phyloP scores from a whole-genome alignment of 2,113 vertebrate genomes.

The Elephantulus edwardii region DNA sequence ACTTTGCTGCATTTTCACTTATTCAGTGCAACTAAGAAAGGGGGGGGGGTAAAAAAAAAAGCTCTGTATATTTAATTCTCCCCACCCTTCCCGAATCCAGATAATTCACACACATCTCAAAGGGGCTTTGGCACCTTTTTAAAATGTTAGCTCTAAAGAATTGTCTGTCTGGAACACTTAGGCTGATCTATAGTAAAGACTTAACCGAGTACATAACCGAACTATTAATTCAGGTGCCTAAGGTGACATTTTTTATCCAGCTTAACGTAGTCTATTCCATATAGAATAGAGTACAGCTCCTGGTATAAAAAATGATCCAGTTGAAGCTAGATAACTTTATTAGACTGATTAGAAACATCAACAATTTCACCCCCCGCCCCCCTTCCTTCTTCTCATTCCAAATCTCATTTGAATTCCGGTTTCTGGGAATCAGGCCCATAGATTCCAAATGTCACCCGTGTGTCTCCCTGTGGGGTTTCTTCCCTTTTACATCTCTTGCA shows the following conservation, averaged over 20 bases:
- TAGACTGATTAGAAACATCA: conserved; percentile 64
- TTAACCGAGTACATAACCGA: conserved; percentile 81
- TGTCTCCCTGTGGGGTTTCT: neutral
- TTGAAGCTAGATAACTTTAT: conserved; percentile 60
- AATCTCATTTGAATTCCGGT: conserved; percentile 66
- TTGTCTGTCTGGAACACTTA: conserved; percentile 80
- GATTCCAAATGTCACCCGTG: conserved; percentile 55
- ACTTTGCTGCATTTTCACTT: conserved; percentile 74
- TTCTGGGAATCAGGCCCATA: conserved; percentile 61
- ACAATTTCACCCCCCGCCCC: too few relatives aligned
- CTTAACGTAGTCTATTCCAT: conserved; percentile 70
- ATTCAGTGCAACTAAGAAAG: conserved; percentile 69
- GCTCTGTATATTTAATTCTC: conserved; percentile 53
- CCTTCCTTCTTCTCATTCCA: conserved; percentile 46
- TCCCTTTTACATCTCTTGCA: neutral
- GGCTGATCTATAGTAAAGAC: conserved; percentile 82
- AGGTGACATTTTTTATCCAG: conserved; percentile 80
- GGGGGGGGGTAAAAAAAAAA: neutral
- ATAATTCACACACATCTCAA: conserved; percentile 77
- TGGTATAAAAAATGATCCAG: conserved; percentile 52
- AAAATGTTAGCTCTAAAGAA: conserved; percentile 80
- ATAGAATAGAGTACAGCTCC: conserved; percentile 61
- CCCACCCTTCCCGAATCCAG: conserved; percentile 40
- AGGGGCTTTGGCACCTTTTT: conserved; percentile 79
- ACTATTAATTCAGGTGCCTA: conserved; percentile 83